Base-by-base conservation (phyloP, 2,113 vertebrate species). In the Atlantisia rogersi region DNA sequence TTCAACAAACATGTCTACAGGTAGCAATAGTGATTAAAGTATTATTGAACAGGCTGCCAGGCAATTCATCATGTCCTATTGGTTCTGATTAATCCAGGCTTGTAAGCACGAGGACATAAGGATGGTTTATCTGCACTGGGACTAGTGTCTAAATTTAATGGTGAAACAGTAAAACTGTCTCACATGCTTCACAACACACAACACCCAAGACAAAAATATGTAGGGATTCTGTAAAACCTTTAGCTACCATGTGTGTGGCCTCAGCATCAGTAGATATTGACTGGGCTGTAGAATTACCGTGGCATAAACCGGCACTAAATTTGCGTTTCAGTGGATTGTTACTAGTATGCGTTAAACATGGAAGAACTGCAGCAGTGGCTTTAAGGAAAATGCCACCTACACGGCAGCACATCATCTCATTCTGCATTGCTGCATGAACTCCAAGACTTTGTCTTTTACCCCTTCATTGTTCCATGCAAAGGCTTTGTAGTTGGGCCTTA, bases 21-120 rank as follows among this genome's bases (percentile, higher is more conserved):
- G 77, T 96, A 79, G 44, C 62, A 96, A 60, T 69, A 71, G 32
- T 88, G 56, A 96, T 95, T 94, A 94, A 96, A 95, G 29, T 79
- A 44, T 90, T 91, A 82, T 62, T 95, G 88, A 94, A 92, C 32
- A 70, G 60, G 29, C 74, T 86, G 44, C 50, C 29, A 62, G 58
- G 46, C 6, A 94, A 81, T 95, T 94, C 50, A 82, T 93, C 64
- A 83, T 74, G 67, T 86, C 48, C 62, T 79, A 48, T 80, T 46
- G 91, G 32, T 73, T 89, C 73, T 95, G 82, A 92, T 95, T 86
- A 86, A 90, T 35, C 17, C n/a, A 58, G 31, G 12, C 11, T 67
- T 63, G 42, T 48, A 91, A 88, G 37, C 44, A 85, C 91, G 60
- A 46, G 62, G 65, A 95, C 95, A 96, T 82, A 89, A 92, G 90